Base-by-base conservation (phyloP, 1,140 invertebrate genomes). In the Drosophila elegans region DNA sequence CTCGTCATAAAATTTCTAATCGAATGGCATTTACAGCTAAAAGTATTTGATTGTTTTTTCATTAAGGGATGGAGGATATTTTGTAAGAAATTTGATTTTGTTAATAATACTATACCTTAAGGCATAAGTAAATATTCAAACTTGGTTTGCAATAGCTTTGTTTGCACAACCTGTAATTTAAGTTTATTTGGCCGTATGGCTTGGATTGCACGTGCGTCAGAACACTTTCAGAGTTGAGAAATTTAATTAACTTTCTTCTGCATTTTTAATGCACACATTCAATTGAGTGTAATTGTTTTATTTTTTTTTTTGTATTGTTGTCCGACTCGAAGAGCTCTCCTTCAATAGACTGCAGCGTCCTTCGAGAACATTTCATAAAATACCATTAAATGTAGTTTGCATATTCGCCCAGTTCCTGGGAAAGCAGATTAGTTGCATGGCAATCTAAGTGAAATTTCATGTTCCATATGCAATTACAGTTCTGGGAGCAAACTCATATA, bases 391-490 rank as follows among this genome's bases (percentile, higher is more conserved):
- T 69, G 9, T n/a, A 41, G 13, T 46, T 27, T 73, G 46, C 41
- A 44, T 16, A 41, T 12, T 16, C n/a, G 11, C 27, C 13, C 48
- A 46, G 36, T 27, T 11, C 25, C 34, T 60, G 13, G 21, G 25
- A 27, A 13, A 13, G 34, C 13, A 64, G 42, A 56, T 34, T 46
- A 57, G 41, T 75, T 53, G 69, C 69, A 59, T 71, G 63, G 46
- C 38, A 69, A 54, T 56, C 60, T 72, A 82, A 85, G 68, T 78
- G 74, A 72, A 67, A 56, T 78, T 69, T 45, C 74, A 68, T 85
- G 77, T 81, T 66, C 11, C 16, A 52, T 39, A 46, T 38, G 38
- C 32, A 61, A 60, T 74, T 78, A 74, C 42, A 38, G 25, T 38
- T 38, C 21, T 9, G 46, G 48, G n/a, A 38, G 11, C 4, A 49